Base-by-base conservation (phyloP, 2,888 invertebrate genomes). In the Reticulitermes lucifugus region DNA sequence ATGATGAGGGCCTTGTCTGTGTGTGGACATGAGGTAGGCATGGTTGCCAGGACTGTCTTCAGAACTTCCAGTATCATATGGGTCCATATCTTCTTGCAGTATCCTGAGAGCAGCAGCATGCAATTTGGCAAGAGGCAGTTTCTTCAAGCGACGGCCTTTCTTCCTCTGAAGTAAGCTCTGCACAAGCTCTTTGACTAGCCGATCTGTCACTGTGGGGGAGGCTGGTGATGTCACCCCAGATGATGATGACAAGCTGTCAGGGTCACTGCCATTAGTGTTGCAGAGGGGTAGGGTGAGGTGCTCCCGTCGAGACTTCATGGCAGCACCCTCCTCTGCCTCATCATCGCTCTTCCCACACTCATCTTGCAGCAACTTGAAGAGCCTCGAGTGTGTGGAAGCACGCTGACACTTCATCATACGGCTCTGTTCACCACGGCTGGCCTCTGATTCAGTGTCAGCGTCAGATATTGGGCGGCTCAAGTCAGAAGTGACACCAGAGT, bases 401-500 rank as follows among this genome's bases (percentile, higher is more conserved):
- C 95, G 91, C 89, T 95, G 94, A 89, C 94, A 95, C 85, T 93
- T 92, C 21, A 92, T 92, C 89, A 93, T 91, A 88, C 93, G 94
- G 65, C 91, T 92, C 41, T 93, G 89, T 87, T 94, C 93, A 2
- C 92, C 92, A 88, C 87, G 81, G 81, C 93, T 93, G 87, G 92
- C 92, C 86, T 95, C 95, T 0, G 93, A 92, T 88, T 94, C 94
- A 0, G 93, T 93, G 87, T 94, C 94, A 2, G 92, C 93, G 88
- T 94, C 95, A 0, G 95, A 95, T 87, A 94, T 92, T 87, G 93
- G 94, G 84, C 94, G 91, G 88, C 94, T 95, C 91, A 95, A 92
- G 89, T 95, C 95, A 0, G 93, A 93, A 0, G 94, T 95, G 0
- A 95, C 95, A 0, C 95, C 95, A 0, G 95, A 95, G 89, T 95